phyloP scores from a whole-genome alignment of 2,888 invertebrate species.

The Tanaodytes sp. region DNA sequence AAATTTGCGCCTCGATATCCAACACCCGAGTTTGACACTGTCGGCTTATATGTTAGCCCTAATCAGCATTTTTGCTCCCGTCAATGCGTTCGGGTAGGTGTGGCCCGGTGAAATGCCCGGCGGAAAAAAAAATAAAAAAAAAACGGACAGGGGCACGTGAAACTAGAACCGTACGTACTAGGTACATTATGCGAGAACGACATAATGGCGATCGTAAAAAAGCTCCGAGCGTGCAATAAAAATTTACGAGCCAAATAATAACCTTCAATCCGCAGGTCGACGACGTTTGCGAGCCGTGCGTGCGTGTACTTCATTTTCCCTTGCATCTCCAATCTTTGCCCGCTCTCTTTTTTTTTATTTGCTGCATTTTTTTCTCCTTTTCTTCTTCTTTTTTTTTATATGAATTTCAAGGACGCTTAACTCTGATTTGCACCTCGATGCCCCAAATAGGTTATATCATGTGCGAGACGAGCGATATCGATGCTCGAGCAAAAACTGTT shows the following conservation, averaged over 20 bases:
- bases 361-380: not conserved
- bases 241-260: slow-evolving; percentile 69
- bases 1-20: no score
- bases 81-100: no score
- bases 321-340: not conserved
- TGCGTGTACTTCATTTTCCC: slow-evolving; percentile 20
- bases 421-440: not conserved
- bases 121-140: slow-evolving; percentile 19
- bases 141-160: slow-evolving; percentile 4
- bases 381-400: slow-evolving; percentile 22
- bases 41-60: no score
- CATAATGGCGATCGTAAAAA: slow-evolving; percentile 66
- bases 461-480: slow-evolving; percentile 13
- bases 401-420: slow-evolving; percentile 38
- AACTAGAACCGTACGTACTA: slow-evolving; percentile 51
- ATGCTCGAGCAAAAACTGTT: slow-evolving; percentile 35
- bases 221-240: slow-evolving; percentile 66
- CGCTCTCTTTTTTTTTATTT: slow-evolving; percentile 1
- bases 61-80: no score
- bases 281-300: slow-evolving; percentile 47
- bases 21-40: no score
- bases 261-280: slow-evolving; percentile 57
- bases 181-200: slow-evolving; percentile 61
- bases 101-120: no score
- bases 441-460: slow-evolving; percentile 11